These are phyloP conservation scores for Aphrophora alni DNA, from an alignment of 2,888 invertebrate genomes.

Conservation along the genomic window DNA sequence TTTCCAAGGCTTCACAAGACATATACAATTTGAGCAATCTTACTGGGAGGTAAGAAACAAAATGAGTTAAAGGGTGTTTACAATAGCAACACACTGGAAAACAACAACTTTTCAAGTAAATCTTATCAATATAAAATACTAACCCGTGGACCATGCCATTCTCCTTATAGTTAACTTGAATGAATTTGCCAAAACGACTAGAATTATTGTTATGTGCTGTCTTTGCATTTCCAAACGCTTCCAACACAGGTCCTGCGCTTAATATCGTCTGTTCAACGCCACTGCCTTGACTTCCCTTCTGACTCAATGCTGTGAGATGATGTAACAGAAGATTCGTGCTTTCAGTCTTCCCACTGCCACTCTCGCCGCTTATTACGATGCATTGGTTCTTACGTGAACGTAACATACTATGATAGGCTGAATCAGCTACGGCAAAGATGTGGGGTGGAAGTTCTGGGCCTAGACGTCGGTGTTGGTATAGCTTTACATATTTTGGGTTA, in stretches of 20 bases:
- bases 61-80: too few relatives aligned
- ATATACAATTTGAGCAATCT: too few relatives aligned
- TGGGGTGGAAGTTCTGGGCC: constrained; percentile 94
- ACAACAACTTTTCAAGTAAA: too few relatives aligned
- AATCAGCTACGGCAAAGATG: constrained; percentile 95
- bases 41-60: too few relatives aligned
- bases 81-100: too few relatives aligned
- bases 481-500: constrained; percentile 95
- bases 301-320: constrained; percentile 92
- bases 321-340: constrained; percentile 95
- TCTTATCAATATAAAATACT: too few relatives aligned
- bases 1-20: too few relatives aligned
- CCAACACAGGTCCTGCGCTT: constrained; percentile 94
- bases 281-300: constrained; percentile 91
- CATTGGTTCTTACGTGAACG: constrained; percentile 90
- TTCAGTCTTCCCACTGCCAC: constrained; percentile 96
- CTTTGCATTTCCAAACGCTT: constrained; percentile 99
- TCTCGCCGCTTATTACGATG: constrained; percentile 94
- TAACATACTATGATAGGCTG: constrained; percentile 94
- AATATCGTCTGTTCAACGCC: constrained; percentile 97
- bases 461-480: constrained; percentile 91
- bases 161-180: constrained; percentile 96
- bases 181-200: constrained; percentile 96
- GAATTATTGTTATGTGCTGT: constrained; percentile 98
- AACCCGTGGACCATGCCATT: constrained; percentile 98